Evolutionary conservation across 2,797 vertebrate species (phyloP).

Genomic region (Cyclura pinguis): DNA sequence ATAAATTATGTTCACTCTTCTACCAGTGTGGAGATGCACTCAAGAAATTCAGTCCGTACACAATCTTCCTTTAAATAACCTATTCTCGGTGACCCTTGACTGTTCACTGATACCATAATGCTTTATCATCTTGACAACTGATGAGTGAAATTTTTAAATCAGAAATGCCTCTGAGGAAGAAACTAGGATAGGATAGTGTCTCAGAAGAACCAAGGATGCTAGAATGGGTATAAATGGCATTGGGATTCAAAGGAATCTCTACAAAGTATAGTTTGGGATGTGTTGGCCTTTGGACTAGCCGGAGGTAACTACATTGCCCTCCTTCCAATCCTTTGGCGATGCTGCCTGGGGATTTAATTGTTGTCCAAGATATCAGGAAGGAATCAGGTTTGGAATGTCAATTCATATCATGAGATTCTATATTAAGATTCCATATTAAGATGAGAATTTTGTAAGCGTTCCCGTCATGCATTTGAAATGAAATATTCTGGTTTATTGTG

Average conservation of each 20-base stretch:
- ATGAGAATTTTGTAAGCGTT: too few species aligned
- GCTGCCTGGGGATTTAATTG: not conserved
- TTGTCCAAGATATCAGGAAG: not conserved
- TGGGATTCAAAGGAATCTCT: not conserved
- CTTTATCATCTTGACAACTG: slow-evolving; percentile 22
- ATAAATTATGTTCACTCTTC: slow-evolving; percentile 56
- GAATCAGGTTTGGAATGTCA: not conserved
- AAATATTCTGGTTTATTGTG: not conserved
- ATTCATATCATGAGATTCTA: not conserved
- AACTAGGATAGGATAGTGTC: not conserved
- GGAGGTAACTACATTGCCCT: not conserved
- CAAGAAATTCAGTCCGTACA: slow-evolving; percentile 36
- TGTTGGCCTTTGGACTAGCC: not conserved
- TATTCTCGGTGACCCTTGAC: slow-evolving; percentile 34
- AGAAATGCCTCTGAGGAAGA: not conserved
- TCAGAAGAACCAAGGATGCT: not conserved
- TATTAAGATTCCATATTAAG: not conserved
- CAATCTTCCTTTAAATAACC: slow-evolving; percentile 28
- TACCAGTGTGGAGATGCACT: slow-evolving; percentile 38
- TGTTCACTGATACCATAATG: not conserved
- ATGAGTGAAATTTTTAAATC: slow-evolving; percentile 33
- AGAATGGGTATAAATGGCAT: not conserved
- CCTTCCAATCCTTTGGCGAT: not conserved
- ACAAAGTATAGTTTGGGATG: not conserved
- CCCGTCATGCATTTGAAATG: not conserved